Evolutionary conservation across 2,113 vertebrate species (phyloP).

Genomic region (Platichthys flesus): DNA sequence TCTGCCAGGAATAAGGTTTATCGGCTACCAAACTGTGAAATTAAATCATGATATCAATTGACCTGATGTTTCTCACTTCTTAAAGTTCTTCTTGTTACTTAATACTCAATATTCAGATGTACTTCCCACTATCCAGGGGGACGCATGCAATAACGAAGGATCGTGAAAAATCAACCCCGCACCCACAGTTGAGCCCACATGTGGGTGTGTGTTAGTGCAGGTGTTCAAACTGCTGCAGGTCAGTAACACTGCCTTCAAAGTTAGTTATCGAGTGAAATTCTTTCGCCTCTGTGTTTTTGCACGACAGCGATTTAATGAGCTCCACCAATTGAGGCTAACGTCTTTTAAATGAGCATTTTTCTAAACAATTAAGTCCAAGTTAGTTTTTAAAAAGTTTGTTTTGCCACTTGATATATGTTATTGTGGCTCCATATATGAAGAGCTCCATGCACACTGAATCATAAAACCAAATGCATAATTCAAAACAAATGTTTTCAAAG

Average conservation of each 20-base stretch:
- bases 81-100: no score
- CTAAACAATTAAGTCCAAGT: background rate
- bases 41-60: slow-evolving; percentile 37
- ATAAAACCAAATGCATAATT: slow-evolving; percentile 51
- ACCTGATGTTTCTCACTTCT: slow-evolving; percentile 53
- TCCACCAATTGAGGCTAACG: background rate
- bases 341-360: slow-evolving; percentile 11
- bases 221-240: background rate
- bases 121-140: no score
- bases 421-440: slow-evolving; percentile 31
- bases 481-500: slow-evolving; percentile 40
- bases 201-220: background rate
- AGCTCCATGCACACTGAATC: slow-evolving; percentile 29
- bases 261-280: background rate
- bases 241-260: background rate
- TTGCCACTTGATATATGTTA: slow-evolving; percentile 43
- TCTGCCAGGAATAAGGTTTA: slow-evolving; percentile 31
- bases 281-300: background rate
- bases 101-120: no score
- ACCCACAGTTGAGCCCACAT: background rate
- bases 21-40: slow-evolving; percentile 34
- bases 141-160: background rate
- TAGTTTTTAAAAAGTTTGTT: slow-evolving; percentile 13
- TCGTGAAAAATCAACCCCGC: background rate
- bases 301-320: slow-evolving; percentile 9